Conservation (phyloP, 2,888 invertebrate genomes). For the Capitulum mitella region DNA sequence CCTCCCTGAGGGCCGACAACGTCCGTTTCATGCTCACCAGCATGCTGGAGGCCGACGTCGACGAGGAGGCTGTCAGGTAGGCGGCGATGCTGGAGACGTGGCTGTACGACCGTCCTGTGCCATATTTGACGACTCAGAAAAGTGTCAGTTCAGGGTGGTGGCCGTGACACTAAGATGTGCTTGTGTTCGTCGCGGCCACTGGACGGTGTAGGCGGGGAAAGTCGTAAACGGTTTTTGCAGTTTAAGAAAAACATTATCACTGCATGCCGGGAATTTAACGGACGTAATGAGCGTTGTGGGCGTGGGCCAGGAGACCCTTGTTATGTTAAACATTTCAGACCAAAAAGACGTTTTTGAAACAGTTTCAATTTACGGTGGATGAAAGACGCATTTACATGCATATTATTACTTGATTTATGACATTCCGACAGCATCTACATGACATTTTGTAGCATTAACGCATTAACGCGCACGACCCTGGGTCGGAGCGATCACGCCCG, state of each 20-base stretch:
- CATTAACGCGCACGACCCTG: too few species aligned
- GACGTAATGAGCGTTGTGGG: background rate
- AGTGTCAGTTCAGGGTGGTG: background rate
- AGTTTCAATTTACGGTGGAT: background rate
- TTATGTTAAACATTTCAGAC: too few species aligned
- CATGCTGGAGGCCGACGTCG: background rate
- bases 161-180: background rate
- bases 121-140: background rate
- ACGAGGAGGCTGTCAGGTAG: background rate
- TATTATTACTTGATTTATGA: too few species aligned
- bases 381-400: too few species aligned
- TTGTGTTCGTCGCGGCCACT: background rate
- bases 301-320: too few species aligned
- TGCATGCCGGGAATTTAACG: background rate
- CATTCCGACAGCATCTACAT: too few species aligned
- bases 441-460: too few species aligned
- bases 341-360: background rate
- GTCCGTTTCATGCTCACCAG: background rate
- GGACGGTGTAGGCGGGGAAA: background rate
- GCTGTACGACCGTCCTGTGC: too few species aligned
- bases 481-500: too few species aligned
- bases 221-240: background rate
- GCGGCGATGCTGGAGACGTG: background rate
- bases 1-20: background rate
- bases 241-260: too few species aligned